phyloP scores from a whole-genome alignment of 2,113 vertebrate genomes.

The Myotis brandtii region DNA sequence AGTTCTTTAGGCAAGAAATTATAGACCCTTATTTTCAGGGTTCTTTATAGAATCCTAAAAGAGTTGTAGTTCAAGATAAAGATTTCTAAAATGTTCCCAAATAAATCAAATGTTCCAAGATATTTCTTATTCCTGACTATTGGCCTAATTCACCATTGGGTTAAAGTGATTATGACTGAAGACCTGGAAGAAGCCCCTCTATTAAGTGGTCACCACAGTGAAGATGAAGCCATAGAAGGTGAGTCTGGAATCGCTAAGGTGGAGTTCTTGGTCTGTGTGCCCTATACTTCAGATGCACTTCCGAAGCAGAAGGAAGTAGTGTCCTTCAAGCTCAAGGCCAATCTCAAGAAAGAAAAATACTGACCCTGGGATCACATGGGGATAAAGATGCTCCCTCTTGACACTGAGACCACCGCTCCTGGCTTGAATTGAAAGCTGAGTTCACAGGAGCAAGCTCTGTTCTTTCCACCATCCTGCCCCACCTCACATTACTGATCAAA shows the following conservation, averaged over 20 bases:
- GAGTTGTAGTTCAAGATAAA: not conserved
- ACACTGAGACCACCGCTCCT: not conserved
- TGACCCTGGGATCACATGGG: not conserved
- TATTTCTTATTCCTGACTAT: not conserved
- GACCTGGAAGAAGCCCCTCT: not conserved
- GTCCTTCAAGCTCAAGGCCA: not conserved
- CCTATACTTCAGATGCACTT: not conserved
- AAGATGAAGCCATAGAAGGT: not conserved
- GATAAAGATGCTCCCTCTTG: not conserved
- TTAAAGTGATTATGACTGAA: not conserved
- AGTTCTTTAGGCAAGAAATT: not conserved
- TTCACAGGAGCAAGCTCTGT: not conserved
- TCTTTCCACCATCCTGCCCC: not conserved
- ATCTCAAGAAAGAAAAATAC: not conserved
- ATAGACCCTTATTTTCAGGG: not conserved
- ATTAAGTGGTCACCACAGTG: not conserved
- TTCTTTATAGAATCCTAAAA: conserved; percentile 37
- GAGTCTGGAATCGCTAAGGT: not conserved
- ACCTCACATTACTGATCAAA: not conserved
- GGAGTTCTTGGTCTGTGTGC: no score
- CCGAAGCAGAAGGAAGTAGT: not conserved
- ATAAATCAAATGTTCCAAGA: not conserved
- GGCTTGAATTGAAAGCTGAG: not conserved
- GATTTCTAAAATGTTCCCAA: not conserved
- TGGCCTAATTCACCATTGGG: not conserved